phyloP scores from a whole-genome alignment of 2,888 invertebrate species.

The Electrophaes corylata region DNA sequence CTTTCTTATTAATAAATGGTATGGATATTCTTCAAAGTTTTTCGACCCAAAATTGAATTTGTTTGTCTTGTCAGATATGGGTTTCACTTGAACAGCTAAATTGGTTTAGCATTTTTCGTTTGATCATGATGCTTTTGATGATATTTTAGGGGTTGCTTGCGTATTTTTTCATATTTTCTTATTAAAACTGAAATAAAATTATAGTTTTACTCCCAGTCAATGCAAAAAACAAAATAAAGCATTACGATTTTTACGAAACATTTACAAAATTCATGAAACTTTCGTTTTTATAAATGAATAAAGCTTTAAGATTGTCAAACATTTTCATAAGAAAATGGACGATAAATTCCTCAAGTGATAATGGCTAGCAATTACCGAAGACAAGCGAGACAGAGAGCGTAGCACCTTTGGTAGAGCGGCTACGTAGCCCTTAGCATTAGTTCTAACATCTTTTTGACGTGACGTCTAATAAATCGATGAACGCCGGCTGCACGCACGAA shows the following conservation, averaged over 20 bases:
- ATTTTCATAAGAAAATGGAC: constrained; percentile 19
- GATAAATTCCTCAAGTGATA: constrained; percentile 27
- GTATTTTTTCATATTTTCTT: too few species aligned
- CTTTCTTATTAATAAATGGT: too few species aligned
- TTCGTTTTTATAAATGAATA: constrained; percentile 4
- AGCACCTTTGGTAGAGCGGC: not conserved
- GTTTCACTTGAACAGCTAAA: constrained; percentile 3
- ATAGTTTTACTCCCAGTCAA: too few species aligned
- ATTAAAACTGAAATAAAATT: not conserved
- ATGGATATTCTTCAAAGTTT: too few species aligned
- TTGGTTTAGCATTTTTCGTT: constrained; percentile 14
- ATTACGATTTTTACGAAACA: too few species aligned
- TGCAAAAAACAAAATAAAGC: too few species aligned
- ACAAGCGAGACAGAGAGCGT: constrained; percentile 18
- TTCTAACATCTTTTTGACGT: too few species aligned
- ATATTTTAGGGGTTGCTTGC: too few species aligned
- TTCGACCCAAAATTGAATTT: constrained; percentile 19
- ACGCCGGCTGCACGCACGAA: too few species aligned
- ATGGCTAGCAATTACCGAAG: constrained; percentile 35
- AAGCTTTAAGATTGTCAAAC: constrained; percentile 6
- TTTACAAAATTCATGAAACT: not conserved
- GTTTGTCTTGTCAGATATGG: constrained; percentile 13
- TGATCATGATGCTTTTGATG: constrained; percentile 5
- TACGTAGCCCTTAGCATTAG: not conserved
- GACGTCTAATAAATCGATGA: too few species aligned